A percentile compares a stretch with the other conserved stretches of the same genome.
Evolutionary conservation across 53 echinoderm and acorn worm genomes (phyloP).

Genomic region (Astropecten irregularis): DNA sequence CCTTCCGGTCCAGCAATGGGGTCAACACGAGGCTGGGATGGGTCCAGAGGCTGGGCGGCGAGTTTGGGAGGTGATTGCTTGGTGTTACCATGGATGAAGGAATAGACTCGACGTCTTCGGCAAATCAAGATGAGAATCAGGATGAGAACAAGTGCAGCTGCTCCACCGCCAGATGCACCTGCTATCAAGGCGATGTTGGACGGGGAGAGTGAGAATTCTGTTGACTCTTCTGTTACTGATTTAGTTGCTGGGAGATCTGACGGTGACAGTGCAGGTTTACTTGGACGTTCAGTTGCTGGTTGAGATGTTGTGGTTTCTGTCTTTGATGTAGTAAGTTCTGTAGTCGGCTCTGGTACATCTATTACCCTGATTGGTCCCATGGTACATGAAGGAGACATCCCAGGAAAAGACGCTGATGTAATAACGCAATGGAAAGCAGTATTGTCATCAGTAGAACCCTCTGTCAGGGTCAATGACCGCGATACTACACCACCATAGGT

Average conservation of each 20-base stretch:
- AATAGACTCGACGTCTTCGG: not conserved
- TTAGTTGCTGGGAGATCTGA: not conserved
- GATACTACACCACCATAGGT: not conserved
- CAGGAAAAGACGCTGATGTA: not conserved
- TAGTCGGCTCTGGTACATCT: no score
- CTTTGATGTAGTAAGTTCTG: no score
- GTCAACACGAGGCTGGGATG: no score
- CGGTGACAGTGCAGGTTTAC: not conserved
- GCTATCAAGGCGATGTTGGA: not conserved
- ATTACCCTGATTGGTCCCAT: not conserved
- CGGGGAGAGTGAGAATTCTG: not conserved
- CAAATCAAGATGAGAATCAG: not conserved
- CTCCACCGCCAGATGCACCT: slow-evolving; percentile 18
- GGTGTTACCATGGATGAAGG: no score
- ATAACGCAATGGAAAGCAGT: slow-evolving; percentile 6
- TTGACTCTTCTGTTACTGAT: no score
- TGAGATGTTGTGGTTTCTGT: no score
- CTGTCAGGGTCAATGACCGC: not conserved
- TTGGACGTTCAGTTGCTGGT: no score
- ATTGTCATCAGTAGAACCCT: not conserved
- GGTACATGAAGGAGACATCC: not conserved
- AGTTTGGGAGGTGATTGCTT: not conserved
- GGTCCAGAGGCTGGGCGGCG: no score
- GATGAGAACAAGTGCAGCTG: slow-evolving; percentile 5
- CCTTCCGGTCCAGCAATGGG: no score